Conservation (phyloP, 1,140 invertebrate species). For the Aporrectodea caliginosa region DNA sequence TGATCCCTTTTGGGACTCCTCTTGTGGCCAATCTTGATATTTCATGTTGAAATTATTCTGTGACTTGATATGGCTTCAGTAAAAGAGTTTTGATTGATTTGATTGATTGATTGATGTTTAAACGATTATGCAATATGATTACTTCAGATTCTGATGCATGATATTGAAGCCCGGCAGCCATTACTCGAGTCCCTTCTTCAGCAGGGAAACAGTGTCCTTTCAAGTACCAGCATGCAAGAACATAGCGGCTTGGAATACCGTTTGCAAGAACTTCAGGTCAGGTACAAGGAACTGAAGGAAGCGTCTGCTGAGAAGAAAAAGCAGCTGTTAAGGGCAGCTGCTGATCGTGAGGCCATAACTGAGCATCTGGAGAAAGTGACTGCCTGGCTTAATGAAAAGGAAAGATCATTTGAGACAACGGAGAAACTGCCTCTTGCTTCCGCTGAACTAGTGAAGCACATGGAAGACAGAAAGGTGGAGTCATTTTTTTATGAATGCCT, state of each 20-base stretch:
- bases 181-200: background rate
- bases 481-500: no score
- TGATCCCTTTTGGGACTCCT: no score
- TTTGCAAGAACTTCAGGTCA: background rate
- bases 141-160: no score
- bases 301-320: background rate
- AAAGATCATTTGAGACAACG: background rate
- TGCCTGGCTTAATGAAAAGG: background rate
- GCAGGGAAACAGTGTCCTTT: background rate
- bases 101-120: no score
- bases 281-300: background rate
- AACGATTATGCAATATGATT: no score
- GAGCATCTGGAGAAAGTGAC: background rate
- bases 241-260: background rate
- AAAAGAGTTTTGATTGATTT: no score
- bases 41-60: no score
- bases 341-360: background rate
- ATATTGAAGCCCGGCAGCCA: no score
- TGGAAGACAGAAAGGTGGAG: background rate
- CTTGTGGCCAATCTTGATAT: no score
- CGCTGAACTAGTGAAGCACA: background rate
- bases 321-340: background rate
- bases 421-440: background rate
- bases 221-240: background rate
- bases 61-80: no score